Evolutionary conservation across 1,140 invertebrate genomes (phyloP).

Genomic region (Aphidius gifuensis): DNA sequence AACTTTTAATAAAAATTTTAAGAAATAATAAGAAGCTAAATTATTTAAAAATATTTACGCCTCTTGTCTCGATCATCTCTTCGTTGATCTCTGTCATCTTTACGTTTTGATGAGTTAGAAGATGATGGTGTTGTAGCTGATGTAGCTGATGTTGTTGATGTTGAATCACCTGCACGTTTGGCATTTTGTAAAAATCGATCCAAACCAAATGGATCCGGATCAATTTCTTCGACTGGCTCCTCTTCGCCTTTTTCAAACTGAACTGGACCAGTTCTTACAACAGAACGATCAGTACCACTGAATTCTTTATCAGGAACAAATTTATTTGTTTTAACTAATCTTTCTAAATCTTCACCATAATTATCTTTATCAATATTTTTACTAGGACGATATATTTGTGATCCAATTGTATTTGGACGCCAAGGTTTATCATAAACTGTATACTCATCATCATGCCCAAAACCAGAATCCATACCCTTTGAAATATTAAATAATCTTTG

Average conservation of each 20-base stretch:
- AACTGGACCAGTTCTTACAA: constrained; percentile 84
- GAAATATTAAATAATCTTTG: constrained; percentile 93
- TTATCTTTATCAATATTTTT: constrained; percentile 87
- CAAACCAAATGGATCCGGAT: constrained; percentile 96
- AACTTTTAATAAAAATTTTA: too few relatives aligned
- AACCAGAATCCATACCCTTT: constrained; percentile 95
- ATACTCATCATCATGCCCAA: constrained; percentile 96
- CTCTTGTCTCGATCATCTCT: constrained; percentile 40
- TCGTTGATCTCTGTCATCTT: constrained; percentile 46
- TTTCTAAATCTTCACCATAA: constrained; percentile 83
- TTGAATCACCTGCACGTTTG: constrained; percentile 72
- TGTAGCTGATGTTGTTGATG: constrained; percentile 15
- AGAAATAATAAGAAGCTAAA: too few relatives aligned
- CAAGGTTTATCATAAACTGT: constrained; percentile 97
- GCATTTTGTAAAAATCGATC: constrained; percentile 97
- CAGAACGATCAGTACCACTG: constrained; percentile 77
- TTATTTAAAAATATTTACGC: constrained; percentile 38
- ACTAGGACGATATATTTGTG: constrained; percentile 89
- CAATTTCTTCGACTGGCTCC: too few relatives aligned
- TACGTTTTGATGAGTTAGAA: constrained; percentile 36
- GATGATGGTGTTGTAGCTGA: constrained; percentile 16
- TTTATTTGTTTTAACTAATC: constrained; percentile 82
- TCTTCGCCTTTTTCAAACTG: constrained; percentile 96
- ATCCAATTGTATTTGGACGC: constrained; percentile 77
- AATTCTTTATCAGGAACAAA: constrained; percentile 98